Evolutionary conservation across 2,797 vertebrate genomes (phyloP), one percentile per base, ranked within the genome.

Genomic region (Hippopotamyrus pictus): DNA sequence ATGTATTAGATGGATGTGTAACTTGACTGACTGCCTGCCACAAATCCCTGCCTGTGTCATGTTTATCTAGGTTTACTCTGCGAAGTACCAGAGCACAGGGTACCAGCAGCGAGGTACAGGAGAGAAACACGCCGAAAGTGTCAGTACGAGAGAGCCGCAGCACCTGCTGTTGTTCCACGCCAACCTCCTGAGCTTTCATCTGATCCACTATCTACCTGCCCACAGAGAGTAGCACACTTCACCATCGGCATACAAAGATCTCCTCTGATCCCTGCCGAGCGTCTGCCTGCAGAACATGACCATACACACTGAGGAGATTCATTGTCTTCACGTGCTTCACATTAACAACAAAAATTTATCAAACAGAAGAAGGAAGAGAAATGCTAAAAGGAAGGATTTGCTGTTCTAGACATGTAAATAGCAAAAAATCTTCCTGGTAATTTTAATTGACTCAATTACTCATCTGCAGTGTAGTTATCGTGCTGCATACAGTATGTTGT

Each of bases 181-280:
- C 87, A 6, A 44, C 62, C 44, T 88, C 46, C 62, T 73, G 22
- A 73, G 62, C 62, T 88, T 51, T 69, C 8, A 7, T 73, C 65
- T 73, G 44, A 88, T 73, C 62, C 22, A 9, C 44, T 88, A 14
- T 69, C 87, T 88, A 69, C 59, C 59, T 25, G 9, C n/a, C 41
- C 44, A 12, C 44, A 33, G 48, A 88, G 62, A 69, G 44, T 17
- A 46, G 65, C 8, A 22, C 25, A 14, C 57, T 88, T 88, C 87
- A 69, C 44, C 87, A 51, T 33, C 22, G 4, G 87, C 87, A 88
- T 69, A 88, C 87, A 51, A 73, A 88, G 48, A 73, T 73, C 46
- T 46, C 33, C 62, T 25, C 62, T 50, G 22, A 69, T 88, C 48
- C 65, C 9, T 0, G 48, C 48, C 73, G 62, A 48, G 65, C 1